Evolutionary conservation across 2,113 vertebrate genomes (phyloP).

Genomic region (Hipposideros armiger): DNA sequence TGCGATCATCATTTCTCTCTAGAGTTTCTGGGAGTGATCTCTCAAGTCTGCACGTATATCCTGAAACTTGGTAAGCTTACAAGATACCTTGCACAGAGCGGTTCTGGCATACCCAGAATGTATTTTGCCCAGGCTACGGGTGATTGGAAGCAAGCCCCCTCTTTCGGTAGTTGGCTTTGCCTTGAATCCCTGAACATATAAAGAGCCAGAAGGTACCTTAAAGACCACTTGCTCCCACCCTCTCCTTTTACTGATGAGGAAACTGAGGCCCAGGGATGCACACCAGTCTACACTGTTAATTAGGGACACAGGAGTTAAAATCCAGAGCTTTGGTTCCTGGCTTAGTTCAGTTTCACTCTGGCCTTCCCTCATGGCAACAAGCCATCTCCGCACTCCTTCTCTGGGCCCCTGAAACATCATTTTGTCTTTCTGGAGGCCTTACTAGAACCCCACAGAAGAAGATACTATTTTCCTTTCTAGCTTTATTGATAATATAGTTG

Average conservation of each 20-base stretch:
- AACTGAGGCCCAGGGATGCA: background rate
- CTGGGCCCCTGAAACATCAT: background rate
- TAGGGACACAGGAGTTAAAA: background rate
- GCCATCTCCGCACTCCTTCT: background rate
- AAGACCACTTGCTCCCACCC: background rate
- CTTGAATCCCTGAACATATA: background rate
- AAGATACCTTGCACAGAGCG: background rate
- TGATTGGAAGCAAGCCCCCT: background rate
- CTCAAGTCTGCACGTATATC: background rate
- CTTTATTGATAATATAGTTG: background rate
- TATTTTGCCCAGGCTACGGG: background rate
- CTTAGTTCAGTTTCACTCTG: background rate
- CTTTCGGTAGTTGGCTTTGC: background rate
- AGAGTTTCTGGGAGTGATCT: background rate
- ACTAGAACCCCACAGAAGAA: background rate
- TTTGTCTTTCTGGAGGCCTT: background rate
- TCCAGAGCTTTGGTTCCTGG: background rate
- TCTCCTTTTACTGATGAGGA: background rate
- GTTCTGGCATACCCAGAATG: background rate
- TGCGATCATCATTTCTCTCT: background rate
- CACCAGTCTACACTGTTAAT: too few species aligned
- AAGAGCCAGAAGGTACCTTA: background rate
- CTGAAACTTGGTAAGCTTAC: background rate
- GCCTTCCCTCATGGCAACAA: rapidly evolving
- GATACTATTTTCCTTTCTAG: background rate